These are phyloP conservation scores for Ramphastos sulfuratus DNA, from an alignment of 2,113 vertebrate genomes.

Conservation along the genomic window DNA sequence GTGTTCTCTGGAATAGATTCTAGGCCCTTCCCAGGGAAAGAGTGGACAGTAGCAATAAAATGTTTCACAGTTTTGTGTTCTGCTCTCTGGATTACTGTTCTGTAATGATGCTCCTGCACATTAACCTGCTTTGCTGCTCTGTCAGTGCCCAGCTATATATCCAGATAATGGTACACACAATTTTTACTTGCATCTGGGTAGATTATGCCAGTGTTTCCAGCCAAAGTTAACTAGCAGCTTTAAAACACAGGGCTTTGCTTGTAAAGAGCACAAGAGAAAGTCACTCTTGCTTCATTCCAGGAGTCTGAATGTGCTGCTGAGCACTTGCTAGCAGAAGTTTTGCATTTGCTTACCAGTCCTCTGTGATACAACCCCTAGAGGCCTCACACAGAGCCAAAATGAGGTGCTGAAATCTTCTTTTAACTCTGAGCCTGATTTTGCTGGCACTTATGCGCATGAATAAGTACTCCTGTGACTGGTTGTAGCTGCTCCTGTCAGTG, in stretches of 20 bases:
- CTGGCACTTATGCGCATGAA: neutral
- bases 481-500: neutral
- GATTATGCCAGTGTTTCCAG: neutral
- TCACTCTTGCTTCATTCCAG: neutral
- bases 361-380: neutral
- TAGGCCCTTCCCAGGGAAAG: neutral
- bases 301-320: neutral
- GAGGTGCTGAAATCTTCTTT: neutral
- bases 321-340: neutral
- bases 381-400: neutral
- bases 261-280: neutral
- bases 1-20: neutral
- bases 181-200: neutral
- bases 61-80: neutral
- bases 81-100: neutral
- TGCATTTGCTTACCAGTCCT: neutral
- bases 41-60: neutral
- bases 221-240: neutral
- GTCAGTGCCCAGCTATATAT: neutral
- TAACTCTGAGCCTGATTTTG: neutral
- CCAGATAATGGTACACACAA: neutral
- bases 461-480: neutral
- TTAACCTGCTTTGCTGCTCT: neutral
- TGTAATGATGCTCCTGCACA: neutral
- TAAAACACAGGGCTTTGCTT: neutral